phyloP scores from a whole-genome alignment of 2,797 vertebrate species.

The Mus minutoides region DNA sequence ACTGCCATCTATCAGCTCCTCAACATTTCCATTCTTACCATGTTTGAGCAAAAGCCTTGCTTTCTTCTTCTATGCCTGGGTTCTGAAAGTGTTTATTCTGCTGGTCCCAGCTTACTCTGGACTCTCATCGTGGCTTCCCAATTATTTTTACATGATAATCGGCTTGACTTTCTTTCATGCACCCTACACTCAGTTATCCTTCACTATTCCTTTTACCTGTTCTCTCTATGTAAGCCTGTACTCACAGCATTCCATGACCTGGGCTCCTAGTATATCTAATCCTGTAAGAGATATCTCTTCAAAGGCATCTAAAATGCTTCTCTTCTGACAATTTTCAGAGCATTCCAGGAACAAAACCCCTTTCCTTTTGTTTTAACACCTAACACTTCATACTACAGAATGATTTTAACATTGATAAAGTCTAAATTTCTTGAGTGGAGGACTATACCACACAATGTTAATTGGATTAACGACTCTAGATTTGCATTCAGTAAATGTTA shows the following conservation, averaged over 20 bases:
- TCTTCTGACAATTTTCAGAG: neutral
- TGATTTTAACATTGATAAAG: slow-evolving; percentile 34
- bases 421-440: slow-evolving; percentile 30
- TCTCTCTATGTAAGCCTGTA: neutral
- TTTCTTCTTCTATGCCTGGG: neutral
- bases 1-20: neutral
- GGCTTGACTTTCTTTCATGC: neutral
- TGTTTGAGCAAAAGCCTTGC: neutral
- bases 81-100: neutral
- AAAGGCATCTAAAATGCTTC: neutral
- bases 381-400: neutral
- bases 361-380: neutral
- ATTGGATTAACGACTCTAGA: neutral
- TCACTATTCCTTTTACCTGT: neutral
- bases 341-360: neutral
- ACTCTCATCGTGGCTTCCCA: neutral
- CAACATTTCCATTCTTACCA: neutral
- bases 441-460: neutral
- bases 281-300: neutral
- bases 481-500: neutral
- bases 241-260: neutral
- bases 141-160: neutral
- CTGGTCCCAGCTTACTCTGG: neutral
- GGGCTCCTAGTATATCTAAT: neutral
- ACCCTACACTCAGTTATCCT: neutral